These are phyloP conservation scores for Petrolisthes cinctipes DNA, from an alignment of 2,888 invertebrate species.

Conservation along the genomic window DNA sequence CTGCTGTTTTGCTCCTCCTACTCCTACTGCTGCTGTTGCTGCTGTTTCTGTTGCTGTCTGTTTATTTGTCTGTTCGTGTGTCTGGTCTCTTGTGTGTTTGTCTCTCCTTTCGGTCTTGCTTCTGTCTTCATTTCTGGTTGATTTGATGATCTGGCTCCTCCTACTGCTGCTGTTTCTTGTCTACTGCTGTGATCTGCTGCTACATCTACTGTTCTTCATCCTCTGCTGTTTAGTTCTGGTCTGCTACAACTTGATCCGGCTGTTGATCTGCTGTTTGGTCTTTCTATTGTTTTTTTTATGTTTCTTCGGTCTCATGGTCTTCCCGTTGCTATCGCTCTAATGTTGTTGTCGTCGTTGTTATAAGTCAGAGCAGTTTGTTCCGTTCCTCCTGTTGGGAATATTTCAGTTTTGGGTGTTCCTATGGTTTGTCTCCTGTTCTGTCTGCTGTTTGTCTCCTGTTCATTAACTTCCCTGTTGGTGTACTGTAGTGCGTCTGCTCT, in stretches of 20 bases:
- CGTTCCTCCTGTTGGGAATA: neutral
- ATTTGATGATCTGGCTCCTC: neutral
- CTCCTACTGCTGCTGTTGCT: neutral
- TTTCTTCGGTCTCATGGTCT: neutral
- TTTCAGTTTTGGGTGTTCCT: neutral
- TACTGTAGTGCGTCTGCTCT: too few relatives aligned
- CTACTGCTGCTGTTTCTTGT: neutral
- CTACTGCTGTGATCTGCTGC: neutral
- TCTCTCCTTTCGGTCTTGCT: neutral
- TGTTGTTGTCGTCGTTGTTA: neutral
- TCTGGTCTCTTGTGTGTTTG: neutral
- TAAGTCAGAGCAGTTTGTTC: too few relatives aligned
- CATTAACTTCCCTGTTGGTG: too few relatives aligned
- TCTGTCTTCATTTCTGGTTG: neutral
- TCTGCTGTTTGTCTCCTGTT: neutral
- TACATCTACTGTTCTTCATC: neutral
- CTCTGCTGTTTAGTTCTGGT: neutral
- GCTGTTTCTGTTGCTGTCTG: neutral
- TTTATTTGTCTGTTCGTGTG: neutral
- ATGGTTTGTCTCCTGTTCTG: neutral
- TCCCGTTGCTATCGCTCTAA: neutral
- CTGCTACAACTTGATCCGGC: neutral
- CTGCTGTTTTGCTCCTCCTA: conserved; percentile 15
- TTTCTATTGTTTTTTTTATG: neutral
- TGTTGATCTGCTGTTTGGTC: neutral